Conservation (phyloP, 1,140 invertebrate species). For the Drosophila kikkawai region DNA sequence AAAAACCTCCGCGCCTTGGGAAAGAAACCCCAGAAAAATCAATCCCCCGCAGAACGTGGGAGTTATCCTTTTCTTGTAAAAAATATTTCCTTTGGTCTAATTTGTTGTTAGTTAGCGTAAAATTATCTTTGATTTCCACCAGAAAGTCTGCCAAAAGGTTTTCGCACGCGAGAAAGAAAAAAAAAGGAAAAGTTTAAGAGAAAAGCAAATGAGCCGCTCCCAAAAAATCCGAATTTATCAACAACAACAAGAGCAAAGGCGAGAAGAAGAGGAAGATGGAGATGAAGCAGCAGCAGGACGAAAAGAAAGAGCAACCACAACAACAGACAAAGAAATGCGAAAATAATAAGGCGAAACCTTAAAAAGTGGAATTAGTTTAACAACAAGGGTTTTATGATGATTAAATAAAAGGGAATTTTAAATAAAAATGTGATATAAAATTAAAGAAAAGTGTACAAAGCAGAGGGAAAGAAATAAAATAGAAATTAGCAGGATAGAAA, state of each 20-base stretch:
- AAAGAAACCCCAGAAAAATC: constrained; percentile 58
- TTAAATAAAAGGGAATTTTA: not conserved
- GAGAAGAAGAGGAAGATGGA: constrained; percentile 2
- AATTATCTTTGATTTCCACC: constrained; percentile 30
- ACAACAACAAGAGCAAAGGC: constrained; percentile 46
- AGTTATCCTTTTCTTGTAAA: constrained; percentile 20
- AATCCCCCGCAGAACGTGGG: constrained; percentile 55
- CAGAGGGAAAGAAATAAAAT: not conserved
- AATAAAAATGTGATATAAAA: not conserved
- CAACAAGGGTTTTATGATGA: not conserved
- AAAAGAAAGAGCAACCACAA: constrained; percentile 56
- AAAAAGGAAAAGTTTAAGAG: constrained; percentile 46
- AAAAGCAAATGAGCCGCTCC: constrained; percentile 63
- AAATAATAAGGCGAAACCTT: constrained; percentile 17
- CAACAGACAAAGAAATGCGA: constrained; percentile 55
- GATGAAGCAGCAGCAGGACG: constrained; percentile 19
- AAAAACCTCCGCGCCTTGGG: constrained; percentile 50
- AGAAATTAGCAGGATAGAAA: not conserved
- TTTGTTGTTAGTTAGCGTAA: constrained; percentile 43
- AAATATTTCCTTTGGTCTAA: not conserved
- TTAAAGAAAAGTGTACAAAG: not conserved
- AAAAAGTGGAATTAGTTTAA: not conserved
- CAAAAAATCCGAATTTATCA: constrained; percentile 66
- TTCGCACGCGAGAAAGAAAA: constrained; percentile 29
- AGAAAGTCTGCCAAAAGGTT: constrained; percentile 34